Percentiles rank a stretch among this genome's conserved stretches.
Evolutionary conservation across 2,797 vertebrate species (phyloP).

Genomic region (Lepus oiostolus): DNA sequence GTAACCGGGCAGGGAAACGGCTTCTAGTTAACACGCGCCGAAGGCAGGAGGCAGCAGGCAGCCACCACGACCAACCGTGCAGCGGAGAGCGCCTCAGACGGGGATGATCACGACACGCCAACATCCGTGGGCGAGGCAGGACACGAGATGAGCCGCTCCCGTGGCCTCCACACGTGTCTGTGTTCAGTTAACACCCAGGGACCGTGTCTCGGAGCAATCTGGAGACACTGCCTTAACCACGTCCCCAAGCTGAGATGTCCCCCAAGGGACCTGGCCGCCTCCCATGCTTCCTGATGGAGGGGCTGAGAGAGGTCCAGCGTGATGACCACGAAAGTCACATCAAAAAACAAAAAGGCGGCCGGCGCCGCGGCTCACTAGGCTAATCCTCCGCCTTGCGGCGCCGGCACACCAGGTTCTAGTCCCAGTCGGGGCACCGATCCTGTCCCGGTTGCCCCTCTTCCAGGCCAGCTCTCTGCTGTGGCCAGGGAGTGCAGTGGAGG

Average conservation of each 20-base stretch:
- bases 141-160: background rate
- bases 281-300: accelerated
- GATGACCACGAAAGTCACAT: too few relatives aligned
- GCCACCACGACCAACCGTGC: background rate
- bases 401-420: too few relatives aligned
- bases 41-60: background rate
- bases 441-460: too few relatives aligned
- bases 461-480: too few relatives aligned
- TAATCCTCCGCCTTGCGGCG: too few relatives aligned
- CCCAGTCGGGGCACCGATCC: too few relatives aligned
- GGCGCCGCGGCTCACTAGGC: too few relatives aligned
- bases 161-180: too few relatives aligned
- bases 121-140: background rate
- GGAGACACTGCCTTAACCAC: too few relatives aligned
- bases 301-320: background rate
- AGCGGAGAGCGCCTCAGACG: background rate
- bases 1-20: background rate
- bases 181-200: background rate
- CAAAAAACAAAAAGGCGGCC: background rate
- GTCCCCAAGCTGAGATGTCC: accelerated
- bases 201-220: background rate
- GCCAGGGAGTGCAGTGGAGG: too few relatives aligned
- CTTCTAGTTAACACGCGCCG: background rate
- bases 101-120: too few relatives aligned
- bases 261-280: accelerated